Evolutionary conservation across 2,888 invertebrate genomes (phyloP).

Genomic region (Drosophila colorata): DNA sequence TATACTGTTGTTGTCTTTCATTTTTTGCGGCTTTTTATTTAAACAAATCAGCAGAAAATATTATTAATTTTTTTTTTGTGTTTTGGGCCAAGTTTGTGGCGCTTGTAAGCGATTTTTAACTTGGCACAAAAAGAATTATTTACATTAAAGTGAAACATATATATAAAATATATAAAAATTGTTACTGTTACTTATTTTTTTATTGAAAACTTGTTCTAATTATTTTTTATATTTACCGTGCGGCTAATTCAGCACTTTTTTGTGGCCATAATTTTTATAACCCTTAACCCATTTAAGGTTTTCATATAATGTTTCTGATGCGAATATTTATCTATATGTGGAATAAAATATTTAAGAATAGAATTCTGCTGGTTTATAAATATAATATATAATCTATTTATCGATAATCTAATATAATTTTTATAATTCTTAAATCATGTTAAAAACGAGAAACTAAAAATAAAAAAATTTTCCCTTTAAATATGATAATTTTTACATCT

Average conservation of each 20-base stretch:
- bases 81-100: constrained; percentile 70
- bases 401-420: too few relatives aligned
- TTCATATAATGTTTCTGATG: neutral
- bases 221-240: constrained; percentile 7
- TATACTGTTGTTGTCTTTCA: neutral
- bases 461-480: neutral
- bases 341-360: too few relatives aligned
- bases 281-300: constrained; percentile 2
- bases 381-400: too few relatives aligned
- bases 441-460: too few relatives aligned
- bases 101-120: constrained; percentile 72
- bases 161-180: constrained; percentile 10
- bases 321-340: neutral
- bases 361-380: too few relatives aligned
- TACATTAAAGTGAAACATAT: constrained; percentile 23
- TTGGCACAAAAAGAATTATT: constrained; percentile 51
- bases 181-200: constrained; percentile 18
- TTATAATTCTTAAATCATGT: too few relatives aligned
- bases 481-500: constrained; percentile 35
- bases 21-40: constrained; percentile 47
- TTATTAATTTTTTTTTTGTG: constrained; percentile 25
- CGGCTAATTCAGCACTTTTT: constrained; percentile 26
- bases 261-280: neutral
- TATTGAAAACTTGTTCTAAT: constrained; percentile 22
- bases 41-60: constrained; percentile 71